phyloP scores from a whole-genome alignment of 2,888 invertebrate genomes.

The Torymus texanus region DNA sequence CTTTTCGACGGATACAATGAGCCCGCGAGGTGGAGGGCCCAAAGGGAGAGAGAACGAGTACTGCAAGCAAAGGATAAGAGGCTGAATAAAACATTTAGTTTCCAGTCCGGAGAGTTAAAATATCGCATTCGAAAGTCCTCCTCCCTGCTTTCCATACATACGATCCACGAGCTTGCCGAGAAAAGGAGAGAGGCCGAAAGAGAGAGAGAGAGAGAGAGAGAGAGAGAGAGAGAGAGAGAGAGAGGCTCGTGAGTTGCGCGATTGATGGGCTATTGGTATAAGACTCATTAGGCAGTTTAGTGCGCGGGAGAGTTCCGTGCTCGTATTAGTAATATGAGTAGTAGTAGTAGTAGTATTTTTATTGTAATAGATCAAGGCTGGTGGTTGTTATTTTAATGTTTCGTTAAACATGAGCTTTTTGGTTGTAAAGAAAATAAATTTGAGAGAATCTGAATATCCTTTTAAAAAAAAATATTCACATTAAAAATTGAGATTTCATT shows the following conservation, averaged over 20 bases:
- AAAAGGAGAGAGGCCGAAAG: conserved; percentile 25
- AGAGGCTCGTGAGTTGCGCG: conserved; percentile 47
- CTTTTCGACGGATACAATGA: conserved; percentile 50
- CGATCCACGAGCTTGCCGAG: conserved; percentile 24
- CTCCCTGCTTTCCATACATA: conserved; percentile 44
- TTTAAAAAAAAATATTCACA: too few species aligned
- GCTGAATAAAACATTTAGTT: conserved; percentile 57
- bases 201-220: conserved; percentile 22
- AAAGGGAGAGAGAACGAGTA: conserved; percentile 6
- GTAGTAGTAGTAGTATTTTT: too few species aligned
- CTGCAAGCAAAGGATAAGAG: conserved; percentile 46
- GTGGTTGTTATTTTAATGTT: too few species aligned
- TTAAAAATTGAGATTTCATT: too few species aligned
- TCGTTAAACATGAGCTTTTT: too few species aligned
- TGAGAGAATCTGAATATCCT: too few species aligned
- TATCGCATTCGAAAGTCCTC: conserved; percentile 50
- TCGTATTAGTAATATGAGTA: too few species aligned
- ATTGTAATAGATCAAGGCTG: too few species aligned
- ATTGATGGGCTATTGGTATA: background rate
- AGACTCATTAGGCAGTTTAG: too few species aligned
- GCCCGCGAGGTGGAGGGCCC: conserved; percentile 38
- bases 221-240: conserved; percentile 53
- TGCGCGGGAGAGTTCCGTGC: too few species aligned
- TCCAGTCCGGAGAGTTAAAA: conserved; percentile 44
- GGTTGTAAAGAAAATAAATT: too few species aligned